Evolutionary conservation across 2,113 vertebrate genomes (phyloP).

Genomic region (Plecotus auritus): DNA sequence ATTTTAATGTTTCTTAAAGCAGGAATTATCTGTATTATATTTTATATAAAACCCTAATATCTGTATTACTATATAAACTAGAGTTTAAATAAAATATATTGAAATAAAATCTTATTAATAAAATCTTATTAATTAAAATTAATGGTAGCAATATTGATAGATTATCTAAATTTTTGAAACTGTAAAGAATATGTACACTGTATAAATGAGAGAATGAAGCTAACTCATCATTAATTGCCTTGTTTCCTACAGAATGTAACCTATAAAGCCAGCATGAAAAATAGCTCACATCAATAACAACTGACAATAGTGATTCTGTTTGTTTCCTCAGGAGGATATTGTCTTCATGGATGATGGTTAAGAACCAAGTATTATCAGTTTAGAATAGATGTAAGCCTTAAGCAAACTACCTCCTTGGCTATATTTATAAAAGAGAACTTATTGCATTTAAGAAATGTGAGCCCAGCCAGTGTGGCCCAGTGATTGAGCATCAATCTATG

Average conservation of each 20-base stretch:
- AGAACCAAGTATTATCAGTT: neutral
- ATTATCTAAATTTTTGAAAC: neutral
- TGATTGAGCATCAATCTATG: no score
- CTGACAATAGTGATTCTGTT: neutral
- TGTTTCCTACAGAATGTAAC: neutral
- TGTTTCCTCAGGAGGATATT: neutral
- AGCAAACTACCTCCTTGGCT: neutral
- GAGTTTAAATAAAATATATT: neutral
- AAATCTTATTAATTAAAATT: slow-evolving; percentile 3
- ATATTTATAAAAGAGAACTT: neutral
- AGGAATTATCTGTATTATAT: neutral
- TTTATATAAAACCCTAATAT: neutral
- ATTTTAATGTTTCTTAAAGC: slow-evolving; percentile 7
- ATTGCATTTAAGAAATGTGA: neutral
- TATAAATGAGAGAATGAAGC: neutral
- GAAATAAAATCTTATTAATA: neutral
- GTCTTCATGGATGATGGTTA: neutral
- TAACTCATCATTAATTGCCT: neutral
- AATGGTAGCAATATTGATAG: neutral
- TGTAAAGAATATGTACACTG: neutral
- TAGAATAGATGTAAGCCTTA: neutral
- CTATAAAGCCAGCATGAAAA: neutral
- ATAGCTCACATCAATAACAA: neutral
- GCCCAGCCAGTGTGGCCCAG: no score
- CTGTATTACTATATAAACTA: neutral